Percentiles rank a stretch among this genome's conserved stretches.
Evolutionary conservation across 2,888 invertebrate species (phyloP).

Genomic region (Dermolepida albohirtum): DNA sequence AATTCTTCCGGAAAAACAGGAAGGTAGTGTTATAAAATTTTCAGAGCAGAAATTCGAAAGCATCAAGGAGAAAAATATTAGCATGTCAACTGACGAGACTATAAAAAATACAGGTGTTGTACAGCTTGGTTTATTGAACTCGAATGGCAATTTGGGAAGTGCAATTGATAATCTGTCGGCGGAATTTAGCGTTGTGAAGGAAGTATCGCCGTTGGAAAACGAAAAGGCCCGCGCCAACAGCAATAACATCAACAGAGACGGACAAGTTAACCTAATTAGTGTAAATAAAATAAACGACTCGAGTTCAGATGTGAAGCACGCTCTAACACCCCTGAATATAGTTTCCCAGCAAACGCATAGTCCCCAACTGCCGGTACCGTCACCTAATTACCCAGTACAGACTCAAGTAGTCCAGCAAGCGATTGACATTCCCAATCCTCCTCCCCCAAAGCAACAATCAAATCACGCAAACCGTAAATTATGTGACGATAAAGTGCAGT

Average conservation of each 20-base stretch:
- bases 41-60: constrained; percentile 1
- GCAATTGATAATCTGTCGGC: not conserved
- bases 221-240: not conserved
- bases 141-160: constrained; percentile 12
- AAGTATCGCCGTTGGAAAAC: not conserved
- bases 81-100: not conserved
- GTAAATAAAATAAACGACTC: constrained; percentile 52
- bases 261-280: constrained; percentile 17
- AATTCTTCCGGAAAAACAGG: not conserved
- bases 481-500: constrained; percentile 35
- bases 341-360: constrained; percentile 59
- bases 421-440: constrained; percentile 27
- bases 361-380: constrained; percentile 61
- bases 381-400: constrained; percentile 61
- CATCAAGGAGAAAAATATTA: not conserved
- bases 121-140: constrained; percentile 17
- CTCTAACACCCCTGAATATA: constrained; percentile 57
- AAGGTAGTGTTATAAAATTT: constrained; percentile 9
- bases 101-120: constrained; percentile 7
- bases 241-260: constrained; percentile 2
- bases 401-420: constrained; percentile 50
- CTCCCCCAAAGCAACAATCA: not conserved
- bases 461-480: not conserved
- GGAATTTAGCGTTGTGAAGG: not conserved
- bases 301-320: constrained; percentile 60